Evolutionary conservation across 2,888 invertebrate genomes (phyloP).

Genomic region (Crioceris asparagi): DNA sequence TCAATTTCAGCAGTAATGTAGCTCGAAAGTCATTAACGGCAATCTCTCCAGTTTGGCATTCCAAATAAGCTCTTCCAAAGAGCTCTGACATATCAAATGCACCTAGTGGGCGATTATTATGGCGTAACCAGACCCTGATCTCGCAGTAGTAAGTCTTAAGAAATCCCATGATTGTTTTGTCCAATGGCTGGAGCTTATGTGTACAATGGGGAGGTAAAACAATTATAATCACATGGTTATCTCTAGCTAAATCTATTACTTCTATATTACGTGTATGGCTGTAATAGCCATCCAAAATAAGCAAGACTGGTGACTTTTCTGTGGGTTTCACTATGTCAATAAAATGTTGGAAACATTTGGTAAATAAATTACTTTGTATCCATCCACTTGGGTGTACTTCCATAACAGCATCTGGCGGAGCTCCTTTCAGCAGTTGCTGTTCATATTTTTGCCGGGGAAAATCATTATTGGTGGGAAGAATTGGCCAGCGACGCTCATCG

Average conservation of each 20-base stretch:
- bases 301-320: conserved; percentile 6
- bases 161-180: conserved; percentile 5
- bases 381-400: conserved; percentile 6
- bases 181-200: conserved; percentile 1
- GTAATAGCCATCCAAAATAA: conserved; percentile 7
- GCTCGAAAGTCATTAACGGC: conserved; percentile 5
- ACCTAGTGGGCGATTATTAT: not conserved
- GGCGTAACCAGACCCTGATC: not conserved
- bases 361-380: conserved; percentile 8
- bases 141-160: conserved; percentile 5
- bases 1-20: no score
- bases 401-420: conserved; percentile 5
- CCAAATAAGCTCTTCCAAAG: conserved; percentile 1
- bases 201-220: conserved; percentile 4
- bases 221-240: conserved; percentile 7
- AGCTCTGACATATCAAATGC: conserved; percentile 1
- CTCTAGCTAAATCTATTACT: conserved; percentile 4
- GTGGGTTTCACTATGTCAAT: conserved; percentile 4
- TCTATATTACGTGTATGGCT: conserved; percentile 8
- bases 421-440: conserved; percentile 10
- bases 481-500: conserved; percentile 5
- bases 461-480: conserved; percentile 7
- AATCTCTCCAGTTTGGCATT: conserved; percentile 7
- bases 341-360: conserved; percentile 6
- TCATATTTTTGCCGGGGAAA: conserved; percentile 7